A percentile compares a stretch with the other conserved stretches of the same genome.
Evolutionary conservation across 2,888 invertebrate species (phyloP).

Genomic region (Lasiommata megera): DNA sequence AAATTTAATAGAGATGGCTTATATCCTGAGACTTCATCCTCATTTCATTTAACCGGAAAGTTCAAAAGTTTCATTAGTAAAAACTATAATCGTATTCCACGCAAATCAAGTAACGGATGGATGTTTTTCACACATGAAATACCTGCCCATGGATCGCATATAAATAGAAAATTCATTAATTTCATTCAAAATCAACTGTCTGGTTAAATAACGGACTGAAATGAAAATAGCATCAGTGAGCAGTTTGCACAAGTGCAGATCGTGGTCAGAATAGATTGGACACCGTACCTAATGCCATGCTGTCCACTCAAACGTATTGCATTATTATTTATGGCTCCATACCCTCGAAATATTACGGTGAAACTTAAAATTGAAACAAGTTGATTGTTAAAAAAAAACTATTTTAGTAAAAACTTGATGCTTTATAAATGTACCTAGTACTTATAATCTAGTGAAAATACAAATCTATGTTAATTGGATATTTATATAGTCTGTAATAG

Average conservation of each 20-base stretch:
- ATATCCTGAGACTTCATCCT: too few relatives aligned
- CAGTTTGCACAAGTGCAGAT: conserved; percentile 32
- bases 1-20: too few relatives aligned
- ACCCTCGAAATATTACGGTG: neutral
- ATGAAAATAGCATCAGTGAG: conserved; percentile 40
- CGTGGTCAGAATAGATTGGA: conserved; percentile 27
- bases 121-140: neutral
- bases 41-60: too few relatives aligned
- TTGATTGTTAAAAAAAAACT: too few relatives aligned
- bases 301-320: conserved; percentile 15
- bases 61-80: too few relatives aligned
- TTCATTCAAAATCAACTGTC: conserved; percentile 31
- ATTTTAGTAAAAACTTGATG: too few relatives aligned
- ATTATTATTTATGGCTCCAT: conserved; percentile 18
- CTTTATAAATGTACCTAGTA: too few relatives aligned
- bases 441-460: too few relatives aligned
- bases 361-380: neutral
- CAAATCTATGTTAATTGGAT: too few relatives aligned
- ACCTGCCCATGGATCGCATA: neutral
- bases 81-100: too few relatives aligned
- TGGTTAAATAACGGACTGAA: conserved; percentile 33
- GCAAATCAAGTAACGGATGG: too few relatives aligned
- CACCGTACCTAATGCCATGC: conserved; percentile 13
- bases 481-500: too few relatives aligned
- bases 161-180: conserved; percentile 11